A percentile compares a stretch with the other conserved stretches of the same genome.
These are phyloP conservation scores for Epizoanthus rinbou DNA, from an alignment of 92 coral and sea anemone species.

Conservation along the genomic window DNA sequence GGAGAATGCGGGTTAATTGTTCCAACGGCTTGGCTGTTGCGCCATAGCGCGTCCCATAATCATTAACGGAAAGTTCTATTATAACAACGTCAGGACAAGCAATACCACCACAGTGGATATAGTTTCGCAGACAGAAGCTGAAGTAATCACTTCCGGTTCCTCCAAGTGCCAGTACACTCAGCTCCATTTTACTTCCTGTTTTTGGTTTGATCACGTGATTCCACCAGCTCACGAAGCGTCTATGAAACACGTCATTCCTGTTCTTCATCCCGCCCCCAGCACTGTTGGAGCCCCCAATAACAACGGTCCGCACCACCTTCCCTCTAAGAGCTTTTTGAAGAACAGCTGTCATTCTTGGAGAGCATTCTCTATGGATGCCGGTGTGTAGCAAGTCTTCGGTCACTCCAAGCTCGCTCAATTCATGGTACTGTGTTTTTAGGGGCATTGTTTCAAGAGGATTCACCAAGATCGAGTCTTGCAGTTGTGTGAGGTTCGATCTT, in stretches of 20 bases:
- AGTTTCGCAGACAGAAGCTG: conserved; percentile 43
- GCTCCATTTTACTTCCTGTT: conserved; percentile 41
- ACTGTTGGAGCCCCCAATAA: conserved; percentile 69
- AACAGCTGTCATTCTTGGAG: conserved; percentile 28
- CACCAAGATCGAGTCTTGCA: not conserved
- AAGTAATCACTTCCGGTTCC: conserved; percentile 61
- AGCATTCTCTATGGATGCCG: not conserved
- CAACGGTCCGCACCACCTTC: conserved; percentile 37
- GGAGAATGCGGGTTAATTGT: conserved; percentile 57
- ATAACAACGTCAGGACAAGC: conserved; percentile 50
- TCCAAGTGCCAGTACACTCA: conserved; percentile 32
- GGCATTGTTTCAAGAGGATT: not conserved
- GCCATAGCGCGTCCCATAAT: conserved; percentile 45
- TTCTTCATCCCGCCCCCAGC: conserved; percentile 61
- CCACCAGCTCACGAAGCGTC: conserved; percentile 43
- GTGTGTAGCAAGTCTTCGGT: not conserved
- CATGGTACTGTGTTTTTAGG: not conserved
- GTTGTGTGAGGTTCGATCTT: not conserved
- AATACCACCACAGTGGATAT: not conserved
- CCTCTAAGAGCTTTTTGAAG: conserved; percentile 52
- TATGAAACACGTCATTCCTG: conserved; percentile 47
- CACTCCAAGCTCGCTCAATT: not conserved
- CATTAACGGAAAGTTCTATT: conserved; percentile 71
- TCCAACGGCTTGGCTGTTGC: conserved; percentile 66
- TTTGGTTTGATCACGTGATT: conserved; percentile 33